Conservation (phyloP, 2,888 invertebrate species). For the Dastarcus helophoroides region DNA sequence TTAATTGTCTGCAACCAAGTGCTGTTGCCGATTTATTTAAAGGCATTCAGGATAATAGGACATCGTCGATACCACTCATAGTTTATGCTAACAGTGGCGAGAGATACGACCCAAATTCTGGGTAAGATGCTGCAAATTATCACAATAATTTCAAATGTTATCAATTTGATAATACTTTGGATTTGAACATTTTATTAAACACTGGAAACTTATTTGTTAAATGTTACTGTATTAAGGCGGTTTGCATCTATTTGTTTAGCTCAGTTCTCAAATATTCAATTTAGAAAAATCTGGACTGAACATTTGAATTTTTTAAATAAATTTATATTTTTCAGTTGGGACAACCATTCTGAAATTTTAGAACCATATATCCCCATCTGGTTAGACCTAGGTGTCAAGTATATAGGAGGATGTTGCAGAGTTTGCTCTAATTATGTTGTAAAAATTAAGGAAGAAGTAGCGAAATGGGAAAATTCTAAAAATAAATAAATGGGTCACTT, state of each 20-base stretch:
- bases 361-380: constrained; percentile 64
- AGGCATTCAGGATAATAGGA: constrained; percentile 35
- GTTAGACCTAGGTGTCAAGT: constrained; percentile 63
- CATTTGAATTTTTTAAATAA: too few relatives aligned
- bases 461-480: constrained; percentile 24
- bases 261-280: too few relatives aligned
- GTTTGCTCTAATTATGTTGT: constrained; percentile 65
- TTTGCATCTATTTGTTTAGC: too few relatives aligned
- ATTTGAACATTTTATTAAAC: too few relatives aligned
- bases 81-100: constrained; percentile 87
- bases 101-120: constrained; percentile 50
- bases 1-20: constrained; percentile 67
- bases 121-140: too few relatives aligned
- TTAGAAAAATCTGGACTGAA: too few relatives aligned
- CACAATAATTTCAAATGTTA: too few relatives aligned
- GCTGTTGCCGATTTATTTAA: constrained; percentile 46
- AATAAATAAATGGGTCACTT: too few relatives aligned
- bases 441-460: constrained; percentile 50
- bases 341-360: constrained; percentile 51
- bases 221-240: too few relatives aligned
- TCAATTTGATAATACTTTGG: too few relatives aligned
- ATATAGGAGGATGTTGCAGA: constrained; percentile 82
- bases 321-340: constrained; percentile 47
- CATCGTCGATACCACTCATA: constrained; percentile 53
- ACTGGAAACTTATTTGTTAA: too few relatives aligned